These are phyloP conservation scores for Brassicogethes aeneus DNA, from an alignment of 2,888 invertebrate genomes.

Conservation along the genomic window DNA sequence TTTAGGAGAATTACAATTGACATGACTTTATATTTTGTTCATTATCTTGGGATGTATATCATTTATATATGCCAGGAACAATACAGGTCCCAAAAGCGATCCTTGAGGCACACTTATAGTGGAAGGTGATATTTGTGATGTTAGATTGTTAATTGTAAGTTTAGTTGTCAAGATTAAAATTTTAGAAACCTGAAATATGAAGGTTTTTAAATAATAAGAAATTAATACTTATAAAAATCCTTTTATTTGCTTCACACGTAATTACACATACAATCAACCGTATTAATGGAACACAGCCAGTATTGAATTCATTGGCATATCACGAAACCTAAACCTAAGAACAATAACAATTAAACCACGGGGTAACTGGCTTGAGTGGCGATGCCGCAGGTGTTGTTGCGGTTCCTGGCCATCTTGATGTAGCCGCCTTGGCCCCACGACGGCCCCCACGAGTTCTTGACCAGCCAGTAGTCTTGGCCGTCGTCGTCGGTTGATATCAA, in stretches of 20 bases:
- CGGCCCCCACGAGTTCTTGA: conserved; percentile 79
- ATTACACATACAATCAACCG: neutral
- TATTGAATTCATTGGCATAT: neutral
- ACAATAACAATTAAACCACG: conserved; percentile 52
- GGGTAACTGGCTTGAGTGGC: conserved; percentile 79
- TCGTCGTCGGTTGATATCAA: conserved; percentile 57
- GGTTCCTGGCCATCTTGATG: conserved; percentile 81
- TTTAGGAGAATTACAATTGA: too few relatives aligned
- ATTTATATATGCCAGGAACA: too few relatives aligned
- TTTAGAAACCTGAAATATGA: neutral
- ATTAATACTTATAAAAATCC: neutral
- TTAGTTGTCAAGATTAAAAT: too few relatives aligned
- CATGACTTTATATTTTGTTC: too few relatives aligned
- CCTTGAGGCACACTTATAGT: too few relatives aligned
- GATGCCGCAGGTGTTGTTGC: conserved; percentile 78
- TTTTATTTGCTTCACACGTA: neutral
- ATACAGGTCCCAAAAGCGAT: too few relatives aligned
- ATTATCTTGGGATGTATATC: too few relatives aligned
- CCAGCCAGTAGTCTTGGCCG: conserved; percentile 75
- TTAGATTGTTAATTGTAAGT: neutral
- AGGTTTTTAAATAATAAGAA: neutral
- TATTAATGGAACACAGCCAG: neutral
- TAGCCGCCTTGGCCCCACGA: conserved; percentile 80
- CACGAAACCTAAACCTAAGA: neutral
- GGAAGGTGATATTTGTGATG: too few relatives aligned